These are phyloP conservation scores for Arctopsyche grandis DNA, from an alignment of 1,140 invertebrate genomes.

Conservation along the genomic window DNA sequence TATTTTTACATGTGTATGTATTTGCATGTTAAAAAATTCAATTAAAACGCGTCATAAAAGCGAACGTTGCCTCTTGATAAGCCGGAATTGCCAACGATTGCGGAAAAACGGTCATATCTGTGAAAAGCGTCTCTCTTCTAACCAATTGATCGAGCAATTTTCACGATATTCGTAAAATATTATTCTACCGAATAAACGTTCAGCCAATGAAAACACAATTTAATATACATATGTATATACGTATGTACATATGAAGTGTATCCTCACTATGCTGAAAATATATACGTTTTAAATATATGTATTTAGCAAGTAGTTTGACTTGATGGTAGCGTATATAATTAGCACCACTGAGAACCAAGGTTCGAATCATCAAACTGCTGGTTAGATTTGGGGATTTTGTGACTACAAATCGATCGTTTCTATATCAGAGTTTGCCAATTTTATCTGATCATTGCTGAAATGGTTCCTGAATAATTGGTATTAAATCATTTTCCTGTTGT, in stretches of 20 bases:
- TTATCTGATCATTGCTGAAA: no score
- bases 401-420: no score
- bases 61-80: slow-evolving; percentile 20
- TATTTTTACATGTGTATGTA: no score
- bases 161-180: not conserved
- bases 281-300: not conserved
- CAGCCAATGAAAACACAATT: not conserved
- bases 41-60: slow-evolving; percentile 40
- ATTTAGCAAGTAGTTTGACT: no score
- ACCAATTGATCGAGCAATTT: not conserved
- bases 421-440: no score
- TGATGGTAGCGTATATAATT: no score
- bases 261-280: no score
- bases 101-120: slow-evolving; percentile 19
- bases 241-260: not conserved
- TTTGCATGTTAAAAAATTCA: slow-evolving; percentile 22
- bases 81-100: slow-evolving; percentile 27
- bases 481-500: no score
- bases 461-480: no score
- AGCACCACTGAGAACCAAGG: no score
- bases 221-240: not conserved
- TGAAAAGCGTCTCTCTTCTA: slow-evolving; percentile 12
- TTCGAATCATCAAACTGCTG: no score
- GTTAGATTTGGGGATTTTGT: no score
- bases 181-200: not conserved